phyloP scores from a whole-genome alignment of 2,888 invertebrate genomes.

The Xestobium rufovillosum region DNA sequence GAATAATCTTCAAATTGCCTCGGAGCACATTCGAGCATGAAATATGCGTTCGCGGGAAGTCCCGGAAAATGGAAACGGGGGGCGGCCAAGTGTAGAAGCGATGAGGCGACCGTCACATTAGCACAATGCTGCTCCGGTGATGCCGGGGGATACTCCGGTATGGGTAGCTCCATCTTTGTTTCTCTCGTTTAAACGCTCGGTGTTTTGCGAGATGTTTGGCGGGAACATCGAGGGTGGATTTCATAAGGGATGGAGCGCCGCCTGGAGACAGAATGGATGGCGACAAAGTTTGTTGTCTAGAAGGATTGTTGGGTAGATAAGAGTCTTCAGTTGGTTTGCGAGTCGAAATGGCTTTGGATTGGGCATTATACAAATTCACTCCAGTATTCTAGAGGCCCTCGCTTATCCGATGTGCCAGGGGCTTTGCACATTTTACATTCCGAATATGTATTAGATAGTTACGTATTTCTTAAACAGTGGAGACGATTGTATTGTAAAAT shows the following conservation, averaged over 20 bases:
- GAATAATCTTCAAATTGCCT: conserved; percentile 44
- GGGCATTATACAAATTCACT: conserved; percentile 31
- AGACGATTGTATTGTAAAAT: too few relatives aligned
- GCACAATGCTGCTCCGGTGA: conserved; percentile 34
- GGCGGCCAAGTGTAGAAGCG: conserved; percentile 38
- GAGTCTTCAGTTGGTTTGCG: conserved; percentile 25
- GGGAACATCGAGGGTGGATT: conserved; percentile 3
- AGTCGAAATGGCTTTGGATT: conserved; percentile 24
- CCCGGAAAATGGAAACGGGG: conserved; percentile 35
- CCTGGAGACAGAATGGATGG: conserved; percentile 33
- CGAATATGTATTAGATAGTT: too few relatives aligned
- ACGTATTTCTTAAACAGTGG: too few relatives aligned
- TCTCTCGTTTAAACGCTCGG: too few relatives aligned
- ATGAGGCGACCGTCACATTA: conserved; percentile 40
- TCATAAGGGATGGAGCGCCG: conserved; percentile 13
- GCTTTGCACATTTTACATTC: too few relatives aligned
- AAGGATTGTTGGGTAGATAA: conserved; percentile 36
- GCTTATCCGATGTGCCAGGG: conserved; percentile 31
- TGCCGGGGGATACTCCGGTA: conserved; percentile 21
- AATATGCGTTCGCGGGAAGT: conserved; percentile 34
- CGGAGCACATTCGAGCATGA: conserved; percentile 39
- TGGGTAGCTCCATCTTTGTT: too few relatives aligned
- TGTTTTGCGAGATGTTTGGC: too few relatives aligned
- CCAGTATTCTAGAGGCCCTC: conserved; percentile 29
- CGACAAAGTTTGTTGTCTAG: conserved; percentile 38